These are phyloP conservation scores for Hypothenemus hampei DNA, from an alignment of 1,140 invertebrate genomes.

Conservation along the genomic window DNA sequence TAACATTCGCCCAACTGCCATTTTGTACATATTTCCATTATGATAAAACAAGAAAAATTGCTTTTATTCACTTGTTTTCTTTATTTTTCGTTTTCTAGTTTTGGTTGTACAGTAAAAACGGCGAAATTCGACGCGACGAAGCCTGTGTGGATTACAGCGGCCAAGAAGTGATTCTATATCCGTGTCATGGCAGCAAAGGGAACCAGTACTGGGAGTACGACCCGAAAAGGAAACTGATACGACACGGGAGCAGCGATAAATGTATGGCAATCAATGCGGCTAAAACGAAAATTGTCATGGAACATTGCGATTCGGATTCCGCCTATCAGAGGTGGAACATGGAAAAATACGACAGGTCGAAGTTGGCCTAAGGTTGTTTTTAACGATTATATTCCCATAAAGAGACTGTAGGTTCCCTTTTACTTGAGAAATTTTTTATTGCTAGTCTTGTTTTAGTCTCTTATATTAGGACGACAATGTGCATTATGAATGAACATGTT, in stretches of 20 bases:
- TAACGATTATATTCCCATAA: too few species aligned
- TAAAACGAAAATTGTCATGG: slow-evolving; percentile 80
- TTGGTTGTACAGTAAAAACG: slow-evolving; percentile 95
- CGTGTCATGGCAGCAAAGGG: slow-evolving; percentile 92
- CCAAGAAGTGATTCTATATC: slow-evolving; percentile 86
- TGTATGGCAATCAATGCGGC: slow-evolving; percentile 76
- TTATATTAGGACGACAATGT: too few species aligned
- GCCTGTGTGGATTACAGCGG: slow-evolving; percentile 96
- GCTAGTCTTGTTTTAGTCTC: too few species aligned
- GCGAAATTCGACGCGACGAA: slow-evolving; percentile 95
- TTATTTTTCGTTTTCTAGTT: slow-evolving; percentile 67
- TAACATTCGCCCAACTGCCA: too few species aligned
- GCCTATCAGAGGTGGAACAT: slow-evolving; percentile 74
- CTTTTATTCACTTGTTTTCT: slow-evolving; percentile 49
- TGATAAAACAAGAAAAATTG: background rate
- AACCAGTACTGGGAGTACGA: slow-evolving; percentile 55
- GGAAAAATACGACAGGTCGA: slow-evolving; percentile 70
- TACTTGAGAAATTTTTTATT: too few species aligned
- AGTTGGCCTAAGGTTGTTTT: slow-evolving; percentile 1
- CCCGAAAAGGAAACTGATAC: slow-evolving; percentile 50
- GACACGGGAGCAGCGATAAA: slow-evolving; percentile 85
- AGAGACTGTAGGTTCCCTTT: too few species aligned
- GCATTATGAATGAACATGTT: too few species aligned
- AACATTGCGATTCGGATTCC: slow-evolving; percentile 63
- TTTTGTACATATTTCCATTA: background rate